These are phyloP conservation scores for Chaetodon trifasciatus DNA, from an alignment of 2,797 vertebrate genomes.

Conservation along the genomic window DNA sequence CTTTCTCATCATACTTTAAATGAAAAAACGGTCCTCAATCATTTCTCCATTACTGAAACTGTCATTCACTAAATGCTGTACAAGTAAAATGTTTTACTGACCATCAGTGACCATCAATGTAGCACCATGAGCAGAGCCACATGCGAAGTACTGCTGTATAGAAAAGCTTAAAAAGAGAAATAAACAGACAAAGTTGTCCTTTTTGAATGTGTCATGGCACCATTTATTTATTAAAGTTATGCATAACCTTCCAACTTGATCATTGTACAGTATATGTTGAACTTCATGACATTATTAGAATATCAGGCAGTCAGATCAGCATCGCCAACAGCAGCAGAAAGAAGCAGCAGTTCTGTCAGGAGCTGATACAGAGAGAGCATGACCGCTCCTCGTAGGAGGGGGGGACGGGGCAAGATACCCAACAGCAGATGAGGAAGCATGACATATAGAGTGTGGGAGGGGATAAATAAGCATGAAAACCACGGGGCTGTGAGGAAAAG, in stretches of 20 bases:
- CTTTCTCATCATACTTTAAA: constrained; percentile 23
- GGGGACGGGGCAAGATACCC: constrained; percentile 52
- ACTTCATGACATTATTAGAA: constrained; percentile 82
- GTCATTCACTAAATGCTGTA: constrained; percentile 17
- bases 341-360: constrained; percentile 73
- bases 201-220: constrained; percentile 79
- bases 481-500: constrained; percentile 52
- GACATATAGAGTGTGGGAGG: constrained; percentile 66
- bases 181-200: constrained; percentile 26
- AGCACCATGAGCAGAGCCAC: neutral
- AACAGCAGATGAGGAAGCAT: constrained; percentile 64
- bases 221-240: constrained; percentile 87
- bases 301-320: constrained; percentile 75
- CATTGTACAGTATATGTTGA: constrained; percentile 84
- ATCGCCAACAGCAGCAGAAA: constrained; percentile 64
- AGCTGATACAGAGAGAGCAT: constrained; percentile 66
- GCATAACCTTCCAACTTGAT: constrained; percentile 83
- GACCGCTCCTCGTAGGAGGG: constrained; percentile 56
- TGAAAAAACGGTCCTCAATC: constrained; percentile 35
- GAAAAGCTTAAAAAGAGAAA: neutral
- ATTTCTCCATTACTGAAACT: constrained; percentile 39
- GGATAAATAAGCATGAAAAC: constrained; percentile 68
- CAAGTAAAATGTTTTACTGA: constrained; percentile 26
- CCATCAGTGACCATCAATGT: neutral
- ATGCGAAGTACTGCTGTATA: neutral